Evolutionary conservation across 2,888 invertebrate genomes (phyloP), one percentile per base, ranked within the genome.

Genomic region (Hydropsyche betteni): DNA sequence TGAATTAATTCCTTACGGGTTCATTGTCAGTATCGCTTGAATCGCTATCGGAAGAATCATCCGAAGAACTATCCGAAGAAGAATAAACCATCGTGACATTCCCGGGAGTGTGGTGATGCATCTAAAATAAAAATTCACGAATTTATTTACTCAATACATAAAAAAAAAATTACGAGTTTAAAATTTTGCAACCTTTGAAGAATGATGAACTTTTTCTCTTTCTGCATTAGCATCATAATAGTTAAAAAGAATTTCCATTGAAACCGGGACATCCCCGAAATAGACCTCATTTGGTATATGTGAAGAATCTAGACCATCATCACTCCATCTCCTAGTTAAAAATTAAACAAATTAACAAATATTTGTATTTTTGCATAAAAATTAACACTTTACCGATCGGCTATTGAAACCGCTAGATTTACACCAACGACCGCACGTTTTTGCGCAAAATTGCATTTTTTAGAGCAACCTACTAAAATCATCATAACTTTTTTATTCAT

Each of bases 241-340:
- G 84, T 88, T 88, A 85, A 84, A 84, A 69, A 88, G 82, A 74
- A 88, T 86, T 78, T 86, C 84, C 80, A 83, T 82, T 0, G 87
- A 84, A 12, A 87, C 87, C 0, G 87, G 87, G 76, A 87, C 87
- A 82, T 88, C 88, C 74, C 88, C 88, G 83, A 88, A 88, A 83
- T 86, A 88, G 50, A 88, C 87, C 80, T 88, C 87, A 84, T 88
- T 87, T 44, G 88, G 88, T 76, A 88, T 88, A 84, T 88, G 87
- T 4, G 86, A 85, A 5, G 88, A 87, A 80, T 87, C 87, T 16
- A 87, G 83, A 80, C 87, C 86, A 80, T 88, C 87, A 84, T 88
- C 87, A 82, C 87, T 87, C 86, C 87, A 87, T 74, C 87, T 87
- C 86, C 88, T 87, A 81, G 0, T 10, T 8, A 44, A 44, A 44